Base-by-base conservation (phyloP, 2,888 invertebrate species). In the Incurvaria masculella region DNA sequence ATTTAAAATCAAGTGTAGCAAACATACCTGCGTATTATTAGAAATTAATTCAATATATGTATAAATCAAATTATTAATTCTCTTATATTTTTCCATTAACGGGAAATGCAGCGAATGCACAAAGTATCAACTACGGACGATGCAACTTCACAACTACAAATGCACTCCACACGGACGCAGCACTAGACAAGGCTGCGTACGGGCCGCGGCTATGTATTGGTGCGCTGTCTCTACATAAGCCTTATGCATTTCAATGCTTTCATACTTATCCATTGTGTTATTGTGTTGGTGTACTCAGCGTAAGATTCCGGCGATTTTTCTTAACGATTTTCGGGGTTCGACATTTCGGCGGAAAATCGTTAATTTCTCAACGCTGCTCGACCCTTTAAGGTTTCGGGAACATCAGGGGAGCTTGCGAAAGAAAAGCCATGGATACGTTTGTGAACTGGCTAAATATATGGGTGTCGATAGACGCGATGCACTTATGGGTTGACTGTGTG, bases 401-500 rank as follows among this genome's bases (percentile, higher is more conserved):
- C n/a, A n/a, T n/a, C n/a, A n/a, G n/a, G n/a, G n/a, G n/a, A n/a
- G n/a, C n/a, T n/a, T n/a, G n/a, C n/a, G n/a, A n/a, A n/a, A n/a
- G n/a, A n/a, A n/a, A n/a, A n/a, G n/a, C n/a, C n/a, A 23, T 23
- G 10, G 4, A 23, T 23, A 23, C 10, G 23, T 33, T 33, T 33
- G 14, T 33, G 8, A 33, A 23, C 23, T 23, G 23, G 5, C 23
- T 6, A 33, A 33, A 33, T 14, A 14, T 33, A 33, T 33, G 33
- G 14, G 14, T 33, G 33, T 33, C 23, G 33, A 33, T 33, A n/a
- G 33, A 8, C 11, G 11, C 33, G 33, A 33, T 33, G 33, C 33
- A 33, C 33, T 33, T 33, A 4, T 3, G n/a, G 38, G 48, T 50
- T 49, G 50, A 49, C 57, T 59, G 57, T 57, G 57, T 54, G 57